Evolutionary conservation across 2,888 invertebrate species (phyloP), one percentile per base, ranked within the genome.

Genomic region (Toxonevra muliebris): DNA sequence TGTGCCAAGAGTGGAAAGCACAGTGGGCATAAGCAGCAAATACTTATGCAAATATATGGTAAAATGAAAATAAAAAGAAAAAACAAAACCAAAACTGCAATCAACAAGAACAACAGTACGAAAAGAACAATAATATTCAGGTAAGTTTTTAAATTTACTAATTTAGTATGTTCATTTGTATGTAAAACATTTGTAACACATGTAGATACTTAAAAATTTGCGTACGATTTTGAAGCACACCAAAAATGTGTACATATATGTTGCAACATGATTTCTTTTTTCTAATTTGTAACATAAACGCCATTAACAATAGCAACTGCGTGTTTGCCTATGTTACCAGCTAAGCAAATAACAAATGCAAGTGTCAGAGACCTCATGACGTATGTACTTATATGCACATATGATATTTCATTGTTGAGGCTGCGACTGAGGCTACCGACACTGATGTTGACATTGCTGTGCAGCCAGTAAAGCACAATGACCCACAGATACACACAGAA

Each of bases 401-500:
- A 11, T 40, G 42, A 20, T 9, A 17, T 30, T 10, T 41, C 10
- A 42, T 17, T 59, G 48, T 10, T 50, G 61, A 13, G 4, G 13
- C 12, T 40, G 20, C 12, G 20, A 50, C 54, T 30, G 66, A 30
- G 30, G 30, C 61, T 42, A 66, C 19, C 60, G 66, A 12, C 20
- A 65, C 54, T 30, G 7, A 55, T 61, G 13, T 40, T 55, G 30
- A 40, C 64, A 58, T 54, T 64, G n/a, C 53, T 54, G 30, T 15
- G 64, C 64, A 30, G 30, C 30, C 30, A 30, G 7, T 7, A 30
- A 30, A 72, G 73, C 74, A 61, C 71, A 72, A 45, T 72, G 72
- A 72, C 70, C 69, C 69, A 70, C 59, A 67, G 17, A 12, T 15
- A 20, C 11, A 40, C 50, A n/a, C 17, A 42, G 17, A 52, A 61